These are phyloP conservation scores for Agonum fuliginosum DNA, from an alignment of 2,888 invertebrate species.

Conservation along the genomic window DNA sequence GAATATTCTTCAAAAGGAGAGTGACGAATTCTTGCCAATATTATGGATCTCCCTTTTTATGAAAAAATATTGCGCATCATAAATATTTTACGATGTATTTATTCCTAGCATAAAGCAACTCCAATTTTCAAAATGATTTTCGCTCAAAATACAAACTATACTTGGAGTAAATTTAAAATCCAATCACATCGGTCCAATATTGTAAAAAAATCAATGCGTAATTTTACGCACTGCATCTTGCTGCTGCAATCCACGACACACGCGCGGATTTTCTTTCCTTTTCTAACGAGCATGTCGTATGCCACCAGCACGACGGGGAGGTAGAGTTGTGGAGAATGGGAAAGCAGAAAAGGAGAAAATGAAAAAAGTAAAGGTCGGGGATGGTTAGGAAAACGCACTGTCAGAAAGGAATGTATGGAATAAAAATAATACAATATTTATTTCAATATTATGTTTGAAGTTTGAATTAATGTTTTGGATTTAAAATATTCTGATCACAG, in stretches of 20 bases:
- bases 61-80: neutral
- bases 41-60: no score
- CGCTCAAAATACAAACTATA: constrained; percentile 51
- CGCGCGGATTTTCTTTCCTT: neutral
- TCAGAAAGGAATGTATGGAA: no score
- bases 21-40: no score
- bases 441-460: no score
- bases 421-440: no score
- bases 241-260: constrained; percentile 44
- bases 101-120: neutral
- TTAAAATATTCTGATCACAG: no score
- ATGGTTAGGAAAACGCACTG: no score
- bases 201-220: constrained; percentile 60
- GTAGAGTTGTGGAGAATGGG: neutral
- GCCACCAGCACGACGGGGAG: neutral
- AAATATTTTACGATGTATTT: neutral
- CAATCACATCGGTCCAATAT: constrained; percentile 58
- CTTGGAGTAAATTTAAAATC: constrained; percentile 58
- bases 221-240: constrained; percentile 59
- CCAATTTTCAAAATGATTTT: constrained; percentile 14
- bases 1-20: no score
- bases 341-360: no score
- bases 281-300: constrained; percentile 2
- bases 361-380: neutral
- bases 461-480: no score